Conservation (phyloP, 2,113 vertebrate genomes). For the Thryonomys swinderianus region DNA sequence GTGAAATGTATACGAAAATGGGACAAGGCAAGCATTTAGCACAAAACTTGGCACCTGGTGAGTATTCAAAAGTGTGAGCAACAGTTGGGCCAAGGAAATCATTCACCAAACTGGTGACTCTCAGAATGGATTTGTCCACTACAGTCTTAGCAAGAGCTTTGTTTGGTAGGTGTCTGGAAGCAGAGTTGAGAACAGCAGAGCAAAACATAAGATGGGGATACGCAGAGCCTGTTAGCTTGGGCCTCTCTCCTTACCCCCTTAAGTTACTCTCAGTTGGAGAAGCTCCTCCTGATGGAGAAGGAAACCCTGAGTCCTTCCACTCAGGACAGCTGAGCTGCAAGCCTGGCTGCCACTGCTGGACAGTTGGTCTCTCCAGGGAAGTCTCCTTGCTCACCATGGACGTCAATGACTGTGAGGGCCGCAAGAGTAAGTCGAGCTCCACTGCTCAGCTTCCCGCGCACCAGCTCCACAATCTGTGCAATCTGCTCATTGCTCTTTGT, state of each 20-base stretch:
- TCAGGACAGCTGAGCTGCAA: not conserved
- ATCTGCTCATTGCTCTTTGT: constrained; percentile 93
- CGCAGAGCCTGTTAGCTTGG: not conserved
- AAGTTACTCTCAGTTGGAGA: not conserved
- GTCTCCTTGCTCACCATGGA: constrained; percentile 89
- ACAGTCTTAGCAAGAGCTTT: not conserved
- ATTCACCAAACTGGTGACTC: not conserved
- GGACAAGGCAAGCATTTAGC: not conserved
- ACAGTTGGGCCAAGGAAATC: not conserved
- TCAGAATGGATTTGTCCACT: not conserved
- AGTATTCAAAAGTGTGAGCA: not conserved
- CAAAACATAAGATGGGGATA: not conserved
- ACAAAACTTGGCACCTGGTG: not conserved
- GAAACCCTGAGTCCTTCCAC: not conserved
- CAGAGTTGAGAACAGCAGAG: not conserved
- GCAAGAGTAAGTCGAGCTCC: constrained; percentile 94
- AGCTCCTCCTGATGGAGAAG: not conserved
- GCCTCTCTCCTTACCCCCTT: not conserved
- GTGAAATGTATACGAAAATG: not conserved
- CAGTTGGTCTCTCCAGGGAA: not conserved
- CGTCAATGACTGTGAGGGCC: constrained; percentile 94
- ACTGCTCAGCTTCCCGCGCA: constrained; percentile 92
- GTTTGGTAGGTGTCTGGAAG: not conserved
- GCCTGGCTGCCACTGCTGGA: not conserved
- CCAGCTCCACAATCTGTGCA: constrained; percentile 92